Percentiles rank a stretch among this genome's conserved stretches.
Evolutionary conservation across 2,888 invertebrate genomes (phyloP).

Genomic region (Tiliacea aurago): DNA sequence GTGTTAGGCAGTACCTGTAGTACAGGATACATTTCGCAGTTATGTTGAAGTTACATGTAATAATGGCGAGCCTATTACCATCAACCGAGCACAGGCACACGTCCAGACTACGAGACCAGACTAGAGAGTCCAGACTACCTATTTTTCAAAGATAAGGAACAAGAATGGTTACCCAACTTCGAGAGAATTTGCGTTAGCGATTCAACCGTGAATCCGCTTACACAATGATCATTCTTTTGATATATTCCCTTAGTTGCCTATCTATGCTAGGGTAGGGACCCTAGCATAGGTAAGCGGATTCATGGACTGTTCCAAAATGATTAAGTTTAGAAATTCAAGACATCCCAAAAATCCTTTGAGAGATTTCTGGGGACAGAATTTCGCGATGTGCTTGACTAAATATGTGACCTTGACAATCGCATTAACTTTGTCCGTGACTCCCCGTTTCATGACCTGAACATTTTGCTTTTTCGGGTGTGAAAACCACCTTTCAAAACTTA

Average conservation of each 20-base stretch:
- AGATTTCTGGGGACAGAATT: background rate
- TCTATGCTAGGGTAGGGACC: background rate
- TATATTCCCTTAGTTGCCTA: background rate
- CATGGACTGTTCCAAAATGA: no score
- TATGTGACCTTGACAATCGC: background rate
- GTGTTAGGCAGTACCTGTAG: background rate
- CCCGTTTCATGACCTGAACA: background rate
- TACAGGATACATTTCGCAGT: background rate
- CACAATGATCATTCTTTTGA: no score
- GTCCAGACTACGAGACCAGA: no score
- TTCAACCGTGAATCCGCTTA: background rate
- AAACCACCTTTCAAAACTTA: constrained; percentile 18
- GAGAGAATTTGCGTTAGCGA: background rate
- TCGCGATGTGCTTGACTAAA: background rate
- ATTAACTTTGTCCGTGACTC: background rate
- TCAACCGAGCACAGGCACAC: background rate
- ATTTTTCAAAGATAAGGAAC: background rate
- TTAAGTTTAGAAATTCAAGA: no score
- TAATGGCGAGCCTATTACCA: background rate
- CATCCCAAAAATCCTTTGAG: no score
- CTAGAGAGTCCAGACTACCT: no score
- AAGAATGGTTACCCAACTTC: background rate
- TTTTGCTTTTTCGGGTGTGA: constrained; percentile 15
- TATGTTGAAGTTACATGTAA: background rate
- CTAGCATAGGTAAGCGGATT: no score